These are phyloP conservation scores for Pseudeuparius sepicola DNA, from an alignment of 2,888 invertebrate species.

Conservation along the genomic window DNA sequence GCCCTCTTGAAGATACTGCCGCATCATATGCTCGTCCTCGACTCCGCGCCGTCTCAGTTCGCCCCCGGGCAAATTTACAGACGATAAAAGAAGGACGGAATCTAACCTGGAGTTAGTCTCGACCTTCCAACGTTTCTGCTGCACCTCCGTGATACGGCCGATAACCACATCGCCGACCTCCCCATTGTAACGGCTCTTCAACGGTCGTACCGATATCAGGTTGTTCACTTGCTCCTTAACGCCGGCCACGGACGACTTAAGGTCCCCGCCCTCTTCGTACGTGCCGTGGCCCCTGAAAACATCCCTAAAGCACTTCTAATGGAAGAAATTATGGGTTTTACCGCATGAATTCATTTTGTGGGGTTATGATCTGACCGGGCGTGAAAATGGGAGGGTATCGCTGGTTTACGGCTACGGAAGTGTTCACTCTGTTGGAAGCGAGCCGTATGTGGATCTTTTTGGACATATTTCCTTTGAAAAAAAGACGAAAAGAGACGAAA, in stretches of 20 bases:
- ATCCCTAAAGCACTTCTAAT: too few relatives aligned
- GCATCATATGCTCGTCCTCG: slow-evolving; percentile 97
- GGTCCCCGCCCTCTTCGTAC: slow-evolving; percentile 69
- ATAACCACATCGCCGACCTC: slow-evolving; percentile 97
- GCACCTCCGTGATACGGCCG: slow-evolving; percentile 88
- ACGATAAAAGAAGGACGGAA: slow-evolving; percentile 77
- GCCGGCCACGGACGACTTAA: slow-evolving; percentile 91
- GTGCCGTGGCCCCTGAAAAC: slow-evolving; percentile 87
- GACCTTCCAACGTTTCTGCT: slow-evolving; percentile 90
- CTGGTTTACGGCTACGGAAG: slow-evolving; percentile 45
- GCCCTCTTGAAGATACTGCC: slow-evolving; percentile 86
- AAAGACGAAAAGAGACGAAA: too few relatives aligned
- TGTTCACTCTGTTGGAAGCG: slow-evolving; percentile 51
- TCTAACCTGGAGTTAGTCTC: slow-evolving; percentile 87
- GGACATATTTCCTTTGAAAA: slow-evolving; percentile 22
- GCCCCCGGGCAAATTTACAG: slow-evolving; percentile 95
- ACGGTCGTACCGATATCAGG: slow-evolving; percentile 80
- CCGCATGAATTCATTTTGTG: slow-evolving; percentile 78
- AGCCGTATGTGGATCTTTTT: slow-evolving; percentile 49
- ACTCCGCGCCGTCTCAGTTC: slow-evolving; percentile 86
- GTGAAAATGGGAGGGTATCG: slow-evolving; percentile 61
- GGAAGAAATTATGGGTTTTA: too few relatives aligned
- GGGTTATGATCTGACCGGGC: slow-evolving; percentile 68
- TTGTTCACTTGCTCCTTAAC: slow-evolving; percentile 91
- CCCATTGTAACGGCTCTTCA: slow-evolving; percentile 83